phyloP scores from a whole-genome alignment of 2,113 vertebrate species.

The Terrapene triunguis region DNA sequence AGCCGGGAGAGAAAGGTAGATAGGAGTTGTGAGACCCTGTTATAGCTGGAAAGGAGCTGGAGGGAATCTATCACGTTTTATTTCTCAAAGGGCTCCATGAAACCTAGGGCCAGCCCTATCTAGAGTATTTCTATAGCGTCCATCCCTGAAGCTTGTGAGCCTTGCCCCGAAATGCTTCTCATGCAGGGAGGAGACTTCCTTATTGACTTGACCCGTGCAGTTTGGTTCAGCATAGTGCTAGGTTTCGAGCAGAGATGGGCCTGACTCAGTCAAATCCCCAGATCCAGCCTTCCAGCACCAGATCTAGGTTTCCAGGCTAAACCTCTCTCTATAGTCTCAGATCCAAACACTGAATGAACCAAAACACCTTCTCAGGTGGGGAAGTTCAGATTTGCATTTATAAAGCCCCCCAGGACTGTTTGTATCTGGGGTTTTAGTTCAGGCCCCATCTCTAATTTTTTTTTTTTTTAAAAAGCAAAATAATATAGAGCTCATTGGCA shows the following conservation, averaged over 20 bases:
- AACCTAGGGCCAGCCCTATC: not conserved
- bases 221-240: not conserved
- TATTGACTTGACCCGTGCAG: not conserved
- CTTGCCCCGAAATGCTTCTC: not conserved
- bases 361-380: not conserved
- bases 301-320: not conserved
- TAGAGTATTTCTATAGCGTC: not conserved
- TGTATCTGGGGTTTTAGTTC: not conserved
- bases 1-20: not conserved
- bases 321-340: not conserved
- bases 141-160: not conserved
- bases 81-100: not conserved
- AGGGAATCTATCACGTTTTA: not conserved
- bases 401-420: not conserved
- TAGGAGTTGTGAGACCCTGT: not conserved
- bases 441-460: not conserved
- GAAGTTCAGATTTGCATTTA: not conserved
- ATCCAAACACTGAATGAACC: not conserved
- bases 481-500: not conserved
- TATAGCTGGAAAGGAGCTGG: not conserved
- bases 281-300: not conserved
- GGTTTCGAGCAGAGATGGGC: not conserved
- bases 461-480: not conserved
- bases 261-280: not conserved
- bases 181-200: not conserved